Evolutionary conservation across 2,113 vertebrate species (phyloP).

Genomic region (Pandion haliaetus): DNA sequence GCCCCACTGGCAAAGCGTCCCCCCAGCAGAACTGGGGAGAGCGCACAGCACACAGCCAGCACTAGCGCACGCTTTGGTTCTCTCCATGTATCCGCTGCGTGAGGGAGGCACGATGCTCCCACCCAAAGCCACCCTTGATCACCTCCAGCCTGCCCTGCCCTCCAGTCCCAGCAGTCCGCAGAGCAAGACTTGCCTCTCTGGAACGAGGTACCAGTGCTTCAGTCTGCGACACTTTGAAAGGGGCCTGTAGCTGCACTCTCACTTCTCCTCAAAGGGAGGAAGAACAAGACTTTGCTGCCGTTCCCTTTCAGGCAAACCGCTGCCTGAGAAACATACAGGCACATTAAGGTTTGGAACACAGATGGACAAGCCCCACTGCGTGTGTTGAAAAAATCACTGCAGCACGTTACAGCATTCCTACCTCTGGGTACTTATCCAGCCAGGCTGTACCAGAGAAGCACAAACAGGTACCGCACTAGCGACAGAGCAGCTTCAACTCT

Average conservation of each 20-base stretch:
- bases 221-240: rapidly evolving
- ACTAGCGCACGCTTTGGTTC: rapidly evolving
- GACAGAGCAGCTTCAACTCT: neutral
- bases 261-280: neutral
- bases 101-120: neutral
- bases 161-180: neutral
- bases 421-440: neutral
- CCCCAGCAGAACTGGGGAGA: rapidly evolving
- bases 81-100: rapidly evolving
- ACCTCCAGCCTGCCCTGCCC: neutral
- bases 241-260: neutral
- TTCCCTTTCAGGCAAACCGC: neutral
- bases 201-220: no score
- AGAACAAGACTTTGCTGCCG: neutral
- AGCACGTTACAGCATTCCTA: neutral
- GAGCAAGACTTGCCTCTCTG: neutral
- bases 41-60: neutral
- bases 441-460: neutral
- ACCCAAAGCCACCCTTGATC: no score
- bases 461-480: neutral
- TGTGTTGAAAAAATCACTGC: neutral
- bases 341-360: rapidly evolving
- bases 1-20: rapidly evolving
- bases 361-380: no score
- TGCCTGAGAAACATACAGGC: neutral